A percentile compares a stretch with the other conserved stretches of the same genome.
These are phyloP conservation scores for Oryzias sinensis DNA, from an alignment of 2,797 vertebrate genomes.

Conservation along the genomic window DNA sequence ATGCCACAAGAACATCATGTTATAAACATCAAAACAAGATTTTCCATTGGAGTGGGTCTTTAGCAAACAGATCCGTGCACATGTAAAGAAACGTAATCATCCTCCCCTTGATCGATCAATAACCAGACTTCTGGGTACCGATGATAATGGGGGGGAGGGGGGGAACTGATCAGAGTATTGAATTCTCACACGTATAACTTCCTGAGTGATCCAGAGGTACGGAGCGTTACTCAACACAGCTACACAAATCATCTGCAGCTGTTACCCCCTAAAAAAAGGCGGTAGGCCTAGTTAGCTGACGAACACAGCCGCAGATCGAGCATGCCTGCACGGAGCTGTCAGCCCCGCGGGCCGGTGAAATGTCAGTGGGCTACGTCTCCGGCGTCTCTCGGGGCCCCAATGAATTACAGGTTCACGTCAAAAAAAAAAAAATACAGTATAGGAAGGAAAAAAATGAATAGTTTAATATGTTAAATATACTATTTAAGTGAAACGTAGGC, in stretches of 20 bases:
- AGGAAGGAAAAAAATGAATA: too few species aligned
- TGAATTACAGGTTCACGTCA: conserved; percentile 18
- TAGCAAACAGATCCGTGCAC: too few species aligned
- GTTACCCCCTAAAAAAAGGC: conserved; percentile 20
- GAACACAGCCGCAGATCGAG: conserved; percentile 46
- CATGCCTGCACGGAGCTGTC: conserved; percentile 58
- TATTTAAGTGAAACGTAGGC: too few species aligned
- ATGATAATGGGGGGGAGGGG: too few species aligned
- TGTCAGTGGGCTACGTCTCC: conserved; percentile 60
- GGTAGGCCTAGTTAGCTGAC: conserved; percentile 66
- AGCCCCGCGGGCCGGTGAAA: conserved; percentile 56
- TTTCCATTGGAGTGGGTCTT: too few species aligned
- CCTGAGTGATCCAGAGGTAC: conserved; percentile 45
- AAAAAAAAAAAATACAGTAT: conserved; percentile 10
- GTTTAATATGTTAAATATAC: too few species aligned
- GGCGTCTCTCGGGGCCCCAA: conserved; percentile 49
- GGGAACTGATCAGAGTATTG: too few species aligned
- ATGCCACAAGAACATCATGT: too few species aligned
- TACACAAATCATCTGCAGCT: conserved; percentile 70
- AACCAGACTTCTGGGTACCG: too few species aligned
- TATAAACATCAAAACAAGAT: too few species aligned
- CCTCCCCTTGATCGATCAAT: too few species aligned
- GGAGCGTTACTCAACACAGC: conserved; percentile 57
- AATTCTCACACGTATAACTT: conserved; percentile 29
- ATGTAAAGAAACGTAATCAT: too few species aligned